Conservation (phyloP, 2,797 vertebrate species). For the Falco biarmicus region DNA sequence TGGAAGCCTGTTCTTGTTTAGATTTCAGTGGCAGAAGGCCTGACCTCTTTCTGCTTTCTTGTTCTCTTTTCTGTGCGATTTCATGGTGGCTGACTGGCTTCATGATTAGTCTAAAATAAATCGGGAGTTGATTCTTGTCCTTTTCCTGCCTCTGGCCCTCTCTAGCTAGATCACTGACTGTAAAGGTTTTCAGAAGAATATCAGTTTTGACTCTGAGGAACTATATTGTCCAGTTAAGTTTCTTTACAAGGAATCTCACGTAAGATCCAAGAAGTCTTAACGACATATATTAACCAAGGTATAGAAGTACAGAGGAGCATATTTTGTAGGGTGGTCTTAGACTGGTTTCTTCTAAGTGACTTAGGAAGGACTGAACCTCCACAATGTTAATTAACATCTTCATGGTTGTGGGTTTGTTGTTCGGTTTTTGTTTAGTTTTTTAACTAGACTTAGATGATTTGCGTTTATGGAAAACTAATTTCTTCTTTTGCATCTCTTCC, state of each 20-base stretch:
- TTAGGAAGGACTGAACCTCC: neutral
- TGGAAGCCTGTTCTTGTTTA: conserved; percentile 22
- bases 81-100: conserved; percentile 49
- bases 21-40: conserved; percentile 35
- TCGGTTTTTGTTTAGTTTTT: neutral
- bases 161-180: neutral
- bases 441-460: neutral
- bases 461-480: conserved; percentile 60
- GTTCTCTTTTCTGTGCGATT: conserved; percentile 47
- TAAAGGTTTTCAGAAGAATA: neutral
- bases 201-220: neutral
- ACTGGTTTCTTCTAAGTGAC: neutral
- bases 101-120: conserved; percentile 52
- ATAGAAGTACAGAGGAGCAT: neutral
- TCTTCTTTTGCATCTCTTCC: conserved; percentile 73
- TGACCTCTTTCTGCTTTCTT: conserved; percentile 52
- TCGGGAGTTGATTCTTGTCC: neutral
- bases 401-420: neutral
- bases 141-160: neutral
- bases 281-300: neutral
- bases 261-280: neutral
- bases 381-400: neutral
- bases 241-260: neutral
- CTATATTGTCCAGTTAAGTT: neutral
- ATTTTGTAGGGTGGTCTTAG: neutral